Evolutionary conservation across 2,888 invertebrate species (phyloP).

Genomic region (Tetramorium bicarinatum): DNA sequence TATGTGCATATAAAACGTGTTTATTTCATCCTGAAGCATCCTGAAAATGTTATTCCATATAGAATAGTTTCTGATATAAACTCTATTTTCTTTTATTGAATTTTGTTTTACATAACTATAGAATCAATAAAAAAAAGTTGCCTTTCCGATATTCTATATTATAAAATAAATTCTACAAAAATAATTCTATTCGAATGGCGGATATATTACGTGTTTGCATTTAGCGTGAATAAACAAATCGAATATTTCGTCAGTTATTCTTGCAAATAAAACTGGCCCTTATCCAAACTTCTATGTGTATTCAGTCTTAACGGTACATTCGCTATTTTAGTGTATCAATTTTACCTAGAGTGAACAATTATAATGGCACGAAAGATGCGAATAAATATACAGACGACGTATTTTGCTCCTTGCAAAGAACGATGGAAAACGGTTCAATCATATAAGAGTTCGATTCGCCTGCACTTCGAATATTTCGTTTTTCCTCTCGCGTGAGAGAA

Average conservation of each 20-base stretch:
- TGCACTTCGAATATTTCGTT: conserved; percentile 6
- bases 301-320: conserved; percentile 2
- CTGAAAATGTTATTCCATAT: not conserved
- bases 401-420: not conserved
- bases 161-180: conserved; percentile 3
- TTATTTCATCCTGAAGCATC: not conserved
- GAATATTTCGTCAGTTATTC: not conserved
- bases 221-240: conserved; percentile 26
- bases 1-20: not conserved
- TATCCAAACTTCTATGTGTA: not conserved
- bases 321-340: conserved; percentile 1
- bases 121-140: not conserved
- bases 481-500: not conserved
- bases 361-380: not conserved
- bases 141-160: not conserved
- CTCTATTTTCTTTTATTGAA: conserved; percentile 18
- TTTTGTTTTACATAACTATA: not conserved
- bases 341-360: conserved; percentile 3
- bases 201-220: conserved; percentile 3
- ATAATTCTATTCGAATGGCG: conserved; percentile 1
- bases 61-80: not conserved
- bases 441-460: conserved; percentile 30
- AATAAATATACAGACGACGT: not conserved
- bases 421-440: not conserved
- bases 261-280: conserved; percentile 31